These are phyloP conservation scores for Holothuria glaberrima DNA, from an alignment of 35 echinoderm and acorn worm species.

Conservation along the genomic window DNA sequence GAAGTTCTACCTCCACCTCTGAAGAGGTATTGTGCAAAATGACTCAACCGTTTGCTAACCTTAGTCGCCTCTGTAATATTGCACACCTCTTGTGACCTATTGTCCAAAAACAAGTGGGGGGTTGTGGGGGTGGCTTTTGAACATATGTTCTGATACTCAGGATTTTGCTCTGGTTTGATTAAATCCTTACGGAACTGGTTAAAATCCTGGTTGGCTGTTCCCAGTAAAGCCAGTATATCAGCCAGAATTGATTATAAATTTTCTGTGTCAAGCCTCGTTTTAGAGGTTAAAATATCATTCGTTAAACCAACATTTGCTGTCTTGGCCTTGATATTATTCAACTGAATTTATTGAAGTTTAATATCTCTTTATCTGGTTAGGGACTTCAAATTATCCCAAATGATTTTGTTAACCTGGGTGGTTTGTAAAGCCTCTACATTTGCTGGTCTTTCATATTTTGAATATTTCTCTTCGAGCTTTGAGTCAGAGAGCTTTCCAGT, in stretches of 20 bases:
- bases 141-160: conserved; percentile 50
- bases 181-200: conserved; percentile 26
- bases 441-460: too few species aligned
- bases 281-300: background rate
- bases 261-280: background rate
- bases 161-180: conserved; percentile 19
- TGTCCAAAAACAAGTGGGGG: conserved; percentile 51
- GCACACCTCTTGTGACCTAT: conserved; percentile 36
- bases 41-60: too few species aligned
- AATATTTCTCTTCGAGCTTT: too few species aligned
- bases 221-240: conserved; percentile 5
- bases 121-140: conserved; percentile 19
- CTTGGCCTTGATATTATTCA: background rate
- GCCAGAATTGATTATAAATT: background rate
- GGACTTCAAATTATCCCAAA: background rate
- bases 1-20: background rate
- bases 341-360: conserved; percentile 1
- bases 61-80: conserved; percentile 50
- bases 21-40: background rate
- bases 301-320: background rate
- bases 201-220: conserved; percentile 33
- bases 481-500: too few species aligned
- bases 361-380: background rate
- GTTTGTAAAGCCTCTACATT: too few species aligned
- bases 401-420: background rate